Percentiles rank a stretch among this genome's conserved stretches.
phyloP scores from a whole-genome alignment of 2,113 vertebrate genomes.

The Epinephelus lanceolatus region DNA sequence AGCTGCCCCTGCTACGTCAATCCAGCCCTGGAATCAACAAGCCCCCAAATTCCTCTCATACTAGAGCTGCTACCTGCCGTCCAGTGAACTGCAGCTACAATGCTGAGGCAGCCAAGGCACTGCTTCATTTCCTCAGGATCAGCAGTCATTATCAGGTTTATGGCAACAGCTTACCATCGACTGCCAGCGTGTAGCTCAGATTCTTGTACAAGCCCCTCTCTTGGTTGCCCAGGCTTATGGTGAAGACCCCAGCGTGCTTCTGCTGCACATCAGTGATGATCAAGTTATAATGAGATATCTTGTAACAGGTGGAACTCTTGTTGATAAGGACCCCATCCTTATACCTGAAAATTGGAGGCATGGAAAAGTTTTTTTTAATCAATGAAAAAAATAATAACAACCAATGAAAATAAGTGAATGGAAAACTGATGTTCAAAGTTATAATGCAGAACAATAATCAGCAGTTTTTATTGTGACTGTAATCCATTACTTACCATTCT shows the following conservation, averaged over 20 bases:
- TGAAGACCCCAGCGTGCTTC: slow-evolving; percentile 88
- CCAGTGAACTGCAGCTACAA: slow-evolving; percentile 43
- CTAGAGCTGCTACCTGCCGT: slow-evolving; percentile 80
- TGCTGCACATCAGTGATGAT: slow-evolving; percentile 84
- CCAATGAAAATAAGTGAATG: neutral
- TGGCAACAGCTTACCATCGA: slow-evolving; percentile 83
- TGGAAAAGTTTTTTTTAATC: neutral
- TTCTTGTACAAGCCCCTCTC: slow-evolving; percentile 82
- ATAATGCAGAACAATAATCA: neutral
- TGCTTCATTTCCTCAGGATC: slow-evolving; percentile 55
- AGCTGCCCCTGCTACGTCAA: slow-evolving; percentile 79
- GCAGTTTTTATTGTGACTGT: neutral
- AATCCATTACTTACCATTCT: slow-evolving; percentile 83
- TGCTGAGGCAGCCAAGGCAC: neutral
- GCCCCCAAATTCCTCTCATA: slow-evolving; percentile 79
- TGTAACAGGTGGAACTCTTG: slow-evolving; percentile 87
- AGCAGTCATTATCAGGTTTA: slow-evolving; percentile 36
- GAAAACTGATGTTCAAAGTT: neutral
- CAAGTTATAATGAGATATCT: slow-evolving; percentile 80
- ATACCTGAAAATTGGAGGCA: slow-evolving; percentile 82
- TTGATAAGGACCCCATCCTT: slow-evolving; percentile 87
- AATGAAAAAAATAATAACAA: neutral
- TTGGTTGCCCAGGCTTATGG: slow-evolving; percentile 84
- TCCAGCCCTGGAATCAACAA: slow-evolving; percentile 76
- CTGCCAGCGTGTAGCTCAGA: slow-evolving; percentile 87